Evolutionary conservation across 2,113 vertebrate species (phyloP).

Genomic region (Perca flavescens): DNA sequence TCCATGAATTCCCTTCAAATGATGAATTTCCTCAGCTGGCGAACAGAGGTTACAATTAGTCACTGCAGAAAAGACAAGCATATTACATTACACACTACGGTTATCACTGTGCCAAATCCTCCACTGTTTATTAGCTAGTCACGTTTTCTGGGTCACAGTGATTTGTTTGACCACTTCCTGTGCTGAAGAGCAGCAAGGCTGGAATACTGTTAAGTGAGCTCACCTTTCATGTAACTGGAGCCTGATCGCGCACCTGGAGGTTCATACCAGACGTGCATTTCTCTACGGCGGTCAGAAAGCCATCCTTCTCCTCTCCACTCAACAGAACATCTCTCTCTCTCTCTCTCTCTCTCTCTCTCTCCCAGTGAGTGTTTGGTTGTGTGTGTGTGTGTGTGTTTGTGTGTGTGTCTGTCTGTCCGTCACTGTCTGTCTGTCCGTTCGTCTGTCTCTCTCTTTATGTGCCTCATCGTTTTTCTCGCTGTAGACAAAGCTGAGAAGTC

Average conservation of each 20-base stretch:
- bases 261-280: too few species aligned
- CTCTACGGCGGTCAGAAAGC: too few species aligned
- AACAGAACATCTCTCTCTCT: not conserved
- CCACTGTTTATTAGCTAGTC: slow-evolving; percentile 36
- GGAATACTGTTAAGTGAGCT: slow-evolving; percentile 45
- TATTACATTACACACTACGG: slow-evolving; percentile 22
- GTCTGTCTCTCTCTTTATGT: too few species aligned
- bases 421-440: too few species aligned
- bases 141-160: slow-evolving; percentile 61
- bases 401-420: too few species aligned
- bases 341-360: not conserved
- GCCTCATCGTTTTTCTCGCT: too few species aligned
- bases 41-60: slow-evolving; percentile 31
- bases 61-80: slow-evolving; percentile 7
- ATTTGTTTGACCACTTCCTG: slow-evolving; percentile 71
- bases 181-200: slow-evolving; percentile 52
- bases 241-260: not conserved
- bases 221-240: slow-evolving; percentile 61
- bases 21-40: slow-evolving; percentile 20
- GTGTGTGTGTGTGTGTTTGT: too few species aligned
- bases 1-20: not conserved
- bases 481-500: too few species aligned
- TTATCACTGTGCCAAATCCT: not conserved
- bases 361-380: too few species aligned
- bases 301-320: too few species aligned